Base-by-base conservation (phyloP, 2,888 invertebrate species). In the Caenorhabditis panamensis region DNA sequence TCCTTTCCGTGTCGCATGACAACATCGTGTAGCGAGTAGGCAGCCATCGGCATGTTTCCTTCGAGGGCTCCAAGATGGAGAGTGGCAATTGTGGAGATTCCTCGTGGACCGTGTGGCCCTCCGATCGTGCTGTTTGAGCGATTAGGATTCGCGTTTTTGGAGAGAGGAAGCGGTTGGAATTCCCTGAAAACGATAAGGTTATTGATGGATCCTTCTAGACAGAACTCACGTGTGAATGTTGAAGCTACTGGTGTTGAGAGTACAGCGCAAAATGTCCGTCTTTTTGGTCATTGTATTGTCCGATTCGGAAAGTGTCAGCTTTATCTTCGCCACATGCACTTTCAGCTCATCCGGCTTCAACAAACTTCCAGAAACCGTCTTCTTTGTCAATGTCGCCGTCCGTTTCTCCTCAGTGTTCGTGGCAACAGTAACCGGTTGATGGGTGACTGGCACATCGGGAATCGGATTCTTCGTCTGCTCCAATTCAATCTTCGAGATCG, bases 11-110 rank as follows among this genome's bases (percentile, higher is more conserved):
- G 88, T 37, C 87, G 69, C 78, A 91, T 81, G 94, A 99, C 96
- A 95, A 99, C 97, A 63, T 97, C 97, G 92, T 99, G 98, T 86
- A 99, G 92, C 8, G 96, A 96, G 0, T 97, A 96, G 0, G 98
- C 98, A 92, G 98, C 97, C 92, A 98, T 97, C 3, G 99, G 98
- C 90, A 99, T 96, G 92, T 97, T 97, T 69, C 97, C 95, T 36
- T 88, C 86, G 1, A 87, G 79, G 16, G 84, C 83, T 41, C 87
- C 87, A 0, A 87, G 62, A 9, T 59, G 44, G 51, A 86, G 51
- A 18, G 63, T 77, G 2, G 77, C 77, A n/a, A 51, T 72, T 4
- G 72, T 81, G 4, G 59, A 37, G 26, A 76, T 31, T 5, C 11
- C 16, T 26, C 51, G 20, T 0, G 24, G 37, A 1, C 11, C 13